phyloP scores from a whole-genome alignment of 1,140 invertebrate genomes.

The Drosophila neocordata region DNA sequence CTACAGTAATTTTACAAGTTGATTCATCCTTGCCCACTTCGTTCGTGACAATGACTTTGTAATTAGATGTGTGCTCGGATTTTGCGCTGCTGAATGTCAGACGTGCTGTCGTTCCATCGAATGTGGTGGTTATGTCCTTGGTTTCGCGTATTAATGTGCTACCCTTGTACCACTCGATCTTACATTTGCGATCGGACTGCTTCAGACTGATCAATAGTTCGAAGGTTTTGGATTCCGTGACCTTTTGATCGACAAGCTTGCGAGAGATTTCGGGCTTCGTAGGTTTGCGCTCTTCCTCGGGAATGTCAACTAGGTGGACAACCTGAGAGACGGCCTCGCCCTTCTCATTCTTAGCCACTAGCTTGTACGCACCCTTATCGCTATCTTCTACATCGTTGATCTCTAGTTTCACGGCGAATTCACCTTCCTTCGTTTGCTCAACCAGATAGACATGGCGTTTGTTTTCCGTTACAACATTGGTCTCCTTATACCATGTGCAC shows the following conservation, averaged over 20 bases:
- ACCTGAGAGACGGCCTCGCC: constrained; percentile 95
- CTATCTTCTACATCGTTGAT: constrained; percentile 89
- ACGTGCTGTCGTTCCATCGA: constrained; percentile 91
- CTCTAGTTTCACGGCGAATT: constrained; percentile 94
- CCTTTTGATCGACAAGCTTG: constrained; percentile 87
- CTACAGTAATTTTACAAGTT: constrained; percentile 88
- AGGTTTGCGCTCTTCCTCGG: constrained; percentile 83
- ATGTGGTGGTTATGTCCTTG: constrained; percentile 87
- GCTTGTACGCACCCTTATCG: constrained; percentile 95
- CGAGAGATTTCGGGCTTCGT: constrained; percentile 88
- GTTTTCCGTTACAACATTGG: constrained; percentile 89
- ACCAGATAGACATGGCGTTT: constrained; percentile 70
- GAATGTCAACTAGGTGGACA: constrained; percentile 93
- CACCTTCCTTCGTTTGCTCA: constrained; percentile 83
- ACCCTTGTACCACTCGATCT: constrained; percentile 94
- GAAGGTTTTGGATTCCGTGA: constrained; percentile 89
- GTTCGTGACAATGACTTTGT: constrained; percentile 91
- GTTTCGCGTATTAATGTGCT: constrained; percentile 89
- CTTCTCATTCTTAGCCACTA: constrained; percentile 96
- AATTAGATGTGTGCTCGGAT: constrained; percentile 88
- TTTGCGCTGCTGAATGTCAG: constrained; percentile 89
- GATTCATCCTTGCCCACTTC: constrained; percentile 93
- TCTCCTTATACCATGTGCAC: constrained; percentile 95
- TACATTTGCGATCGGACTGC: constrained; percentile 89
- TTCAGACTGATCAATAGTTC: constrained; percentile 90